Conservation (phyloP, 2,888 invertebrate species). For the Lysandra coridon region DNA sequence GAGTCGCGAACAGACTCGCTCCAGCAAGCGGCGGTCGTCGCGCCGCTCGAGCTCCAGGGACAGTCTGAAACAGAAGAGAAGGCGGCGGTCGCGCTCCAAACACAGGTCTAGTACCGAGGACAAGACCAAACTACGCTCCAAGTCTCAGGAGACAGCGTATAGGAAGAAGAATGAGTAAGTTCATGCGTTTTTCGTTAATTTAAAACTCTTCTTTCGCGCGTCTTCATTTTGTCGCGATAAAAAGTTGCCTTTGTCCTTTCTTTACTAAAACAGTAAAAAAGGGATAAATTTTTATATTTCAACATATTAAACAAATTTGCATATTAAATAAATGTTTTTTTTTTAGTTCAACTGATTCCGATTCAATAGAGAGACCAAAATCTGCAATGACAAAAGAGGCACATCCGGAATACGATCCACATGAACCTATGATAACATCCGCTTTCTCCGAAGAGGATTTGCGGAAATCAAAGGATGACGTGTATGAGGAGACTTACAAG, state of each 20-base stretch:
- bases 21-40: slow-evolving; percentile 48
- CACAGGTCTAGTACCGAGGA: slow-evolving; percentile 55
- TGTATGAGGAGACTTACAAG: slow-evolving; percentile 64
- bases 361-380: slow-evolving; percentile 71
- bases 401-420: slow-evolving; percentile 74
- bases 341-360: slow-evolving; percentile 70
- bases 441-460: slow-evolving; percentile 74
- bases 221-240: not conserved
- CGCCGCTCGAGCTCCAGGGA: slow-evolving; percentile 44
- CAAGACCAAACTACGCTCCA: slow-evolving; percentile 59
- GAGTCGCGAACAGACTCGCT: slow-evolving; percentile 51
- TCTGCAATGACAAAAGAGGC: slow-evolving; percentile 71
- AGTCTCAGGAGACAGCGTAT: slow-evolving; percentile 62
- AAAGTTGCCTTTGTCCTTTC: not conserved
- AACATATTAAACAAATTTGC: not conserved
- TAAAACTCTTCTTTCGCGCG: not conserved
- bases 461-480: slow-evolving; percentile 67
- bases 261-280: not conserved
- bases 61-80: slow-evolving; percentile 41
- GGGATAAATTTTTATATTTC: not conserved
- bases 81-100: slow-evolving; percentile 48
- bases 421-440: slow-evolving; percentile 76
- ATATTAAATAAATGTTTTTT: slow-evolving; percentile 21
- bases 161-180: slow-evolving; percentile 69
- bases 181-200: not conserved